Conservation (phyloP, 2,797 vertebrate genomes). For the Sebastes cheni region DNA sequence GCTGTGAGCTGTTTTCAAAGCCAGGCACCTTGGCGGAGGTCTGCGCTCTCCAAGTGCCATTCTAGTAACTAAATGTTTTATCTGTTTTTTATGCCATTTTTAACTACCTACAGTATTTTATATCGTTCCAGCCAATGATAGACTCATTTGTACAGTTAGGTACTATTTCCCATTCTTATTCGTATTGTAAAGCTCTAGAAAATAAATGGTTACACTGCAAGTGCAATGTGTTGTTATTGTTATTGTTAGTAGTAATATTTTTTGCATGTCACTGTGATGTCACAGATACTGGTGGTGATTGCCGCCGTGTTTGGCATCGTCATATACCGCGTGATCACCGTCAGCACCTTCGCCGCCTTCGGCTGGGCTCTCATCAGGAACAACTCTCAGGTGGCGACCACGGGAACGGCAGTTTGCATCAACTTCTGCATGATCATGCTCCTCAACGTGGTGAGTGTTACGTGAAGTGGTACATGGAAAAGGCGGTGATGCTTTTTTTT, state of each 20-base stretch:
- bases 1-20: too few relatives aligned
- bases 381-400: constrained; percentile 95
- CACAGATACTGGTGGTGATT: constrained; percentile 93
- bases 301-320: constrained; percentile 94
- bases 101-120: background rate
- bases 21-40: too few relatives aligned
- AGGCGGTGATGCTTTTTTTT: background rate
- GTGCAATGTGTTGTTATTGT: background rate
- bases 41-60: too few relatives aligned
- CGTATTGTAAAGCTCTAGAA: background rate
- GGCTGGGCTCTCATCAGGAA: constrained; percentile 96
- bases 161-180: background rate
- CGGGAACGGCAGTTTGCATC: constrained; percentile 94
- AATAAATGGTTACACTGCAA: background rate
- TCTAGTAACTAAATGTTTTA: background rate
- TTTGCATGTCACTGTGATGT: background rate
- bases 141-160: background rate
- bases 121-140: too few relatives aligned
- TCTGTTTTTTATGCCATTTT: background rate
- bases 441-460: constrained; percentile 89
- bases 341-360: constrained; percentile 95
- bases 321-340: constrained; percentile 94
- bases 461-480: background rate
- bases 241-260: background rate
- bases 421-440: constrained; percentile 97